Evolutionary conservation across 2,113 vertebrate genomes (phyloP).

Genomic region (Oreamnos americanus): DNA sequence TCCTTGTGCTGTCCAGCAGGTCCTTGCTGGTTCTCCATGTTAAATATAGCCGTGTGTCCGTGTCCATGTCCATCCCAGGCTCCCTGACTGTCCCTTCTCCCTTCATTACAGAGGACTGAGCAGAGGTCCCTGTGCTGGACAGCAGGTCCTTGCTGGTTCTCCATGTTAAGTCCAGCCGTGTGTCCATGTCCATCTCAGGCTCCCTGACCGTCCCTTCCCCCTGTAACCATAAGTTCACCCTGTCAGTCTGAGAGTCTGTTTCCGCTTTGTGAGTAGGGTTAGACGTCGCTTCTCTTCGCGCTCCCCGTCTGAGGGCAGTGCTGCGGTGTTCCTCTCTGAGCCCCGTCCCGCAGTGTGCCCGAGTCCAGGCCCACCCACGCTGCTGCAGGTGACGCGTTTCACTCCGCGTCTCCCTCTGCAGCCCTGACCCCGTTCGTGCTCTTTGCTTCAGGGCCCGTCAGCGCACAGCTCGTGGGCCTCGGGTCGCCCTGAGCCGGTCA

Average conservation of each 20-base stretch:
- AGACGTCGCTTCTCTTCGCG: fast-evolving
- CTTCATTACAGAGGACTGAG: too few species aligned
- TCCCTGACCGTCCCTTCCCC: too few species aligned
- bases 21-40: too few species aligned
- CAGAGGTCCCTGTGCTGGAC: too few species aligned
- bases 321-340: neutral
- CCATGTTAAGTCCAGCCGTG: fast-evolving
- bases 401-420: neutral
- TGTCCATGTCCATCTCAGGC: too few species aligned
- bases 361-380: fast-evolving
- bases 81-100: too few species aligned
- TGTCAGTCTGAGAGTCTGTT: neutral
- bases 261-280: fast-evolving
- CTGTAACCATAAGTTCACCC: neutral
- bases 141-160: too few species aligned
- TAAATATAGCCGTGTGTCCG: too few species aligned
- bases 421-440: neutral
- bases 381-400: too few species aligned
- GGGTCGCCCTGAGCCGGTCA: neutral
- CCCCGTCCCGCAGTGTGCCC: fast-evolving
- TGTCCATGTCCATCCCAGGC: too few species aligned
- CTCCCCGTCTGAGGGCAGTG: neutral
- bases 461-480: neutral
- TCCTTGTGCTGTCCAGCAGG: too few species aligned
- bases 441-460: neutral